phyloP scores from a whole-genome alignment of 2,888 invertebrate species.

The Ceriagrion tenellum region DNA sequence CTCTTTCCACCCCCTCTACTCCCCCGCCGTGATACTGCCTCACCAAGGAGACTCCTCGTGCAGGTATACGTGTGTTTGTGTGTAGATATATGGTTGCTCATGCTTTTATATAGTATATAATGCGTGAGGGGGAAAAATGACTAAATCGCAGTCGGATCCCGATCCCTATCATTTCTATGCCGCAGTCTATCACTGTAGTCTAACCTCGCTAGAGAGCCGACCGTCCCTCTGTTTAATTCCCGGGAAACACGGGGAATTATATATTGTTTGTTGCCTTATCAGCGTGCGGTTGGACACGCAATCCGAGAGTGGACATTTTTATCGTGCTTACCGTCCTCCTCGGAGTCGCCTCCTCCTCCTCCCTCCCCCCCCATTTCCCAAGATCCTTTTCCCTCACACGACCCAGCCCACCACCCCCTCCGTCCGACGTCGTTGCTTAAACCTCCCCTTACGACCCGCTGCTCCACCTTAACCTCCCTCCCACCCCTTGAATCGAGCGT shows the following conservation, averaged over 20 bases:
- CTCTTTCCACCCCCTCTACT: background rate
- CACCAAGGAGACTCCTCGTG: background rate
- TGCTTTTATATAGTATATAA: background rate
- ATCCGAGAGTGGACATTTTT: constrained; percentile 65
- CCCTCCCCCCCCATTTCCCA: background rate
- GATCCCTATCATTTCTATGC: constrained; percentile 66
- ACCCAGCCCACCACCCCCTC: background rate
- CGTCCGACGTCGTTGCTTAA: background rate
- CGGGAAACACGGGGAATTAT: constrained; percentile 68
- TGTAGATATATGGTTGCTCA: background rate
- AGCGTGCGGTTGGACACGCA: constrained; percentile 62
- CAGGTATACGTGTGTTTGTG: background rate
- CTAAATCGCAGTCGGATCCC: constrained; percentile 66
- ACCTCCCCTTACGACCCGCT: background rate
- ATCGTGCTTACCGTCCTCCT: constrained; percentile 58
- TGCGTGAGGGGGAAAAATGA: constrained; percentile 53
- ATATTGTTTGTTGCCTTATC: constrained; percentile 67
- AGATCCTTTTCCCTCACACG: background rate
- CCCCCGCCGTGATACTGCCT: background rate
- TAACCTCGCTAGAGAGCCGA: constrained; percentile 50
- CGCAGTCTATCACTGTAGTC: constrained; percentile 67
- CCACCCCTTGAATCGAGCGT: constrained; percentile 13
- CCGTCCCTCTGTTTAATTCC: constrained; percentile 67
- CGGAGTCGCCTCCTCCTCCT: constrained; percentile 55
- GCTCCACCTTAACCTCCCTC: background rate